Base-by-base conservation (phyloP, 2,797 vertebrate genomes). In the Alouatta caraya region DNA sequence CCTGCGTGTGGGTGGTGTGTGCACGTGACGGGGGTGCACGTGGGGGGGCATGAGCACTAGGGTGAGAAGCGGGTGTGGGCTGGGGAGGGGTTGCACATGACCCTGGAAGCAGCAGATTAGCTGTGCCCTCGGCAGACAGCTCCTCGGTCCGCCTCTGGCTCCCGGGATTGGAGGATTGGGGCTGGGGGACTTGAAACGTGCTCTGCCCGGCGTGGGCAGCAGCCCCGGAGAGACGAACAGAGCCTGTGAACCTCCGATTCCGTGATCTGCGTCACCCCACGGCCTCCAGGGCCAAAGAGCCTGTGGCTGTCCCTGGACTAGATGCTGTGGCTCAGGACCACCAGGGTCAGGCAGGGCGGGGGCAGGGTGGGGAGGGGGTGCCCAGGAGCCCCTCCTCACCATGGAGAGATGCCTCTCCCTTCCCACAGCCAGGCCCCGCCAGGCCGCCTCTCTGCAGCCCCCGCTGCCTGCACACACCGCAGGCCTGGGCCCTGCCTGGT, bases 111-210 rank as follows among this genome's bases (percentile, higher is more conserved):
- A 1, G 5, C 33, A 33, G 39, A 24, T 39, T 17, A 72, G 33
- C 5, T 6, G 33, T 4, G 4, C 5, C 70, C 28, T 33, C n/a
- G 76, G 52, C 33, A 88, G 52, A 26, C 0, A 1, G 21, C 2
- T 6, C 30, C 30, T 42, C 4, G 1, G 37, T 5, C 9, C 0
- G 26, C 1, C 67, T 42, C 37, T 8, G 37, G 13, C 12, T 33
- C 28, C 30, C 0, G 0, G 30, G 44, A 11, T 0, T 1, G 21
- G 12, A 33, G 21, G 0, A 9, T 4, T 14, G 0, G 4, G 30
- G 42, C 19, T 8, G 24, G 11, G 15, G 28, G 5, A 72, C n/a
- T 37, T 42, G 24, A 28, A 1, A 11, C 67, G 5, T 30, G 24
- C 85, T 46, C 42, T 19, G 26, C 52, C n/a, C 2, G 19, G 17